Percentiles rank a stretch among this genome's conserved stretches.
Evolutionary conservation across 2,888 invertebrate genomes (phyloP).

Genomic region (Heliconius hortense): DNA sequence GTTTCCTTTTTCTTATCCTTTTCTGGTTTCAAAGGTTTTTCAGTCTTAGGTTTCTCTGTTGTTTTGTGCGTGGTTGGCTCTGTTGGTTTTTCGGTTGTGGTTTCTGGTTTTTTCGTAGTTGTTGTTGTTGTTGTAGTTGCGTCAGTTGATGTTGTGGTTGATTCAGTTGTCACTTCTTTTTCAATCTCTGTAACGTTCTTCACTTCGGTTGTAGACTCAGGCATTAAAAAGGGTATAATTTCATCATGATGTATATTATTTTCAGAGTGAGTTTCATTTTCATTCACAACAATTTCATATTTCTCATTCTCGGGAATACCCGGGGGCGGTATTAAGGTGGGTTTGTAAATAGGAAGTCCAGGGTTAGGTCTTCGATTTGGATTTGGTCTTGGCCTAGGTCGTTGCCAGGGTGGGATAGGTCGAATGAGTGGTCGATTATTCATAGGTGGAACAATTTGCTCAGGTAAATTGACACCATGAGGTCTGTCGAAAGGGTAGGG

Average conservation of each 20-base stretch:
- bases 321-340: slow-evolving; percentile 77
- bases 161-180: slow-evolving; percentile 54
- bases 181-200: slow-evolving; percentile 51
- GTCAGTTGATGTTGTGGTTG: slow-evolving; percentile 53
- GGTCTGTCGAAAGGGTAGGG: slow-evolving; percentile 91
- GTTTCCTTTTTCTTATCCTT: slow-evolving; percentile 70
- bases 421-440: slow-evolving; percentile 82
- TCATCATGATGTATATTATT: slow-evolving; percentile 60
- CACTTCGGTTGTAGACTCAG: slow-evolving; percentile 50
- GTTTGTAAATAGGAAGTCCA: slow-evolving; percentile 83
- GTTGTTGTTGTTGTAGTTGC: slow-evolving; percentile 49
- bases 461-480: slow-evolving; percentile 87
- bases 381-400: slow-evolving; percentile 80
- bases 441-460: slow-evolving; percentile 86
- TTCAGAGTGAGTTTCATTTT: slow-evolving; percentile 69
- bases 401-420: slow-evolving; percentile 85
- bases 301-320: slow-evolving; percentile 64
- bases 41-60: slow-evolving; percentile 52
- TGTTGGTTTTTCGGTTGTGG: slow-evolving; percentile 51
- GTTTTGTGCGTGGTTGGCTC: slow-evolving; percentile 48
- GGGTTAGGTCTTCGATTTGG: slow-evolving; percentile 80
- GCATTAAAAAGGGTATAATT: slow-evolving; percentile 48
- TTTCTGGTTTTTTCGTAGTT: slow-evolving; percentile 47
- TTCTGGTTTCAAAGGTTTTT: slow-evolving; percentile 57
- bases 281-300: slow-evolving; percentile 59